phyloP scores from a whole-genome alignment of 2,888 invertebrate species.

The Tribolium freemani region DNA sequence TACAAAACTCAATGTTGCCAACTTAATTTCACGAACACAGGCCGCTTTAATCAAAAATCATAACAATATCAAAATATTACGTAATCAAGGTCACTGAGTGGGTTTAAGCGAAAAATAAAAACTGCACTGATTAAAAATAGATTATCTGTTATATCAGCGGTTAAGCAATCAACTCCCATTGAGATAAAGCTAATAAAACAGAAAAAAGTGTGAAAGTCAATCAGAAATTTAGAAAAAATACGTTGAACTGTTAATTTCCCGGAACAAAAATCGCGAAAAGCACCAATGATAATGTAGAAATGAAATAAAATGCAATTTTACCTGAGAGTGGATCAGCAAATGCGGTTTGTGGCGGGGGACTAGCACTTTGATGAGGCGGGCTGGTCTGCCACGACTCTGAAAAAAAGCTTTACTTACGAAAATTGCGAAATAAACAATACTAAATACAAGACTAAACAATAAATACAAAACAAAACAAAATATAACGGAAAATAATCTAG shows the following conservation, averaged over 20 bases:
- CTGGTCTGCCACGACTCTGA: conserved; percentile 66
- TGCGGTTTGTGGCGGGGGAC: conserved; percentile 64
- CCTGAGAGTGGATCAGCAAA: conserved; percentile 62
- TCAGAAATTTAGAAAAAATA: too few species aligned
- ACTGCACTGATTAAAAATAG: too few species aligned
- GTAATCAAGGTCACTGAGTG: too few species aligned
- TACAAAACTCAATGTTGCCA: too few species aligned
- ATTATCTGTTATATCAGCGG: too few species aligned
- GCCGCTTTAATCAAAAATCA: too few species aligned
- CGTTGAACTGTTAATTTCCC: not conserved
- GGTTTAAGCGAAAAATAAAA: too few species aligned
- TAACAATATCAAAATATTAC: too few species aligned
- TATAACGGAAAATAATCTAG: not conserved
- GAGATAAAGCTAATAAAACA: too few species aligned
- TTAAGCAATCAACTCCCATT: too few species aligned
- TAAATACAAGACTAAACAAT: conserved; percentile 19
- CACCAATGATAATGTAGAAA: conserved; percentile 31
- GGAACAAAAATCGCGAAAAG: conserved; percentile 33
- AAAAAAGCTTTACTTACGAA: conserved; percentile 44
- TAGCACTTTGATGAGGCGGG: conserved; percentile 64
- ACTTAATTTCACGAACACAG: too few species aligned
- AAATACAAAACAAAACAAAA: not conserved
- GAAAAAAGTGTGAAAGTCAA: too few species aligned
- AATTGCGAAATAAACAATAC: conserved; percentile 30
- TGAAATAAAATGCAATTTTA: conserved; percentile 48